Evolutionary conservation across 1,140 invertebrate genomes (phyloP).

Genomic region (Drosophila mayri): DNA sequence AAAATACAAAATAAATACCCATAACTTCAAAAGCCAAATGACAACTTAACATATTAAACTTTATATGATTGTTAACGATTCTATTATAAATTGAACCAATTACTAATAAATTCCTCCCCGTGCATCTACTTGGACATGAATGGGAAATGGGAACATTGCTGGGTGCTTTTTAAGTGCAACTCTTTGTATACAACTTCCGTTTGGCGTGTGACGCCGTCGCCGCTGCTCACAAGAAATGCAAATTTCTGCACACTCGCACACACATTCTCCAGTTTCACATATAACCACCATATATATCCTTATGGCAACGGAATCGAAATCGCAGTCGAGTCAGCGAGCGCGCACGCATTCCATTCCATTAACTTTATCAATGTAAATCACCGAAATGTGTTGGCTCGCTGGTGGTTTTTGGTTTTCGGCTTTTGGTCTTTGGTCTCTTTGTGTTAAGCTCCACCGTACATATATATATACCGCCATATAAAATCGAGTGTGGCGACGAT

Average conservation of each 20-base stretch:
- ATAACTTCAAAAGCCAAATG: no score
- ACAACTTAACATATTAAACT: no score
- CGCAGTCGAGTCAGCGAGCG: slow-evolving; percentile 61
- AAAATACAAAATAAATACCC: no score
- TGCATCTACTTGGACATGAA: slow-evolving; percentile 54
- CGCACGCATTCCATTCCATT: slow-evolving; percentile 81
- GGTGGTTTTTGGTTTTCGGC: slow-evolving; percentile 33
- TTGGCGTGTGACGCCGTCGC: slow-evolving; percentile 71
- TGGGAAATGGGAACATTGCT: slow-evolving; percentile 59
- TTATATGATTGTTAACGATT: background rate
- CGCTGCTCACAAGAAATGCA: slow-evolving; percentile 67
- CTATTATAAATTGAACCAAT: no score
- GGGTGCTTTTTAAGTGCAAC: slow-evolving; percentile 77
- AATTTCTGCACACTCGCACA: slow-evolving; percentile 62
- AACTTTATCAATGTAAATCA: slow-evolving; percentile 82
- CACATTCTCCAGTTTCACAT: slow-evolving; percentile 1
- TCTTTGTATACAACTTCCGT: slow-evolving; percentile 83
- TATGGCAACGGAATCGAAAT: slow-evolving; percentile 48
- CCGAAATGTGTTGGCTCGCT: slow-evolving; percentile 74
- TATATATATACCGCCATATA: slow-evolving; percentile 14
- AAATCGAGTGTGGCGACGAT: slow-evolving; percentile 31
- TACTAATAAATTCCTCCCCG: background rate
- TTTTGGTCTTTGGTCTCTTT: slow-evolving; percentile 34
- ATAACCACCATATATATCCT: slow-evolving; percentile 19
- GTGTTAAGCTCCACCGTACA: slow-evolving; percentile 26